phyloP scores from a whole-genome alignment of 2,113 vertebrate genomes.

The Oryctolagus cuniculus region DNA sequence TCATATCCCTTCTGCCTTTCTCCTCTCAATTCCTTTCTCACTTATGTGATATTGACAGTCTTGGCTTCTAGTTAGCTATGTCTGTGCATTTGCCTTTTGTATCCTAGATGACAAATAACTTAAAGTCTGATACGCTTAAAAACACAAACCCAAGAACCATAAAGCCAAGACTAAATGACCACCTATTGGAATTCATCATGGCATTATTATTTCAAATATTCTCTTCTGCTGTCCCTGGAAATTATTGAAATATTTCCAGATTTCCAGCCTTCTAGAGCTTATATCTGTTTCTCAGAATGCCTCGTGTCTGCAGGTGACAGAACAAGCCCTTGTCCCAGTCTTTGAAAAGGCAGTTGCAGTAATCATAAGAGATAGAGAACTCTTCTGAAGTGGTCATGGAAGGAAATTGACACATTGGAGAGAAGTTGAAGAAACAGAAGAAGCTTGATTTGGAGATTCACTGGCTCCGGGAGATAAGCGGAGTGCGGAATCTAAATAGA shows the following conservation, averaged over 20 bases:
- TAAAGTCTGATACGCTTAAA: slow-evolving; percentile 15
- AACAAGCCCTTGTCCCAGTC: not conserved
- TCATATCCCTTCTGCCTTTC: not conserved
- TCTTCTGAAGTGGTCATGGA: not conserved
- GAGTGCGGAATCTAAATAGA: not conserved
- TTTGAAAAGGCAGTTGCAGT: not conserved
- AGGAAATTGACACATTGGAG: not conserved
- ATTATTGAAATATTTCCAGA: slow-evolving; percentile 1
- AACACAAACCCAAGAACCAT: not conserved
- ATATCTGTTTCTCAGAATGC: slow-evolving; percentile 30
- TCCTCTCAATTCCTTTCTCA: not conserved
- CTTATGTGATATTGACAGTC: not conserved
- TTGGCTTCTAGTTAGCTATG: not conserved
- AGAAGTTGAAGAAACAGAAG: not conserved
- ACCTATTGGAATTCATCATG: not conserved
- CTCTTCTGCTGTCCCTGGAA: not conserved
- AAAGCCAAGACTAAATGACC: not conserved
- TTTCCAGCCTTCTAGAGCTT: not conserved
- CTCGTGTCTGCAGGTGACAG: not conserved
- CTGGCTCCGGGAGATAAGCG: not conserved
- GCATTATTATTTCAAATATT: slow-evolving; percentile 8
- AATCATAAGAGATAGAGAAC: not conserved
- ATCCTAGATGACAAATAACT: not conserved
- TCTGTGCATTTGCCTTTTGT: not conserved
- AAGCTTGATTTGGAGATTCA: not conserved